Percentiles rank a stretch among this genome's conserved stretches.
These are phyloP conservation scores for Scylla paramamosain DNA, from an alignment of 1,140 invertebrate genomes.

Conservation along the genomic window DNA sequence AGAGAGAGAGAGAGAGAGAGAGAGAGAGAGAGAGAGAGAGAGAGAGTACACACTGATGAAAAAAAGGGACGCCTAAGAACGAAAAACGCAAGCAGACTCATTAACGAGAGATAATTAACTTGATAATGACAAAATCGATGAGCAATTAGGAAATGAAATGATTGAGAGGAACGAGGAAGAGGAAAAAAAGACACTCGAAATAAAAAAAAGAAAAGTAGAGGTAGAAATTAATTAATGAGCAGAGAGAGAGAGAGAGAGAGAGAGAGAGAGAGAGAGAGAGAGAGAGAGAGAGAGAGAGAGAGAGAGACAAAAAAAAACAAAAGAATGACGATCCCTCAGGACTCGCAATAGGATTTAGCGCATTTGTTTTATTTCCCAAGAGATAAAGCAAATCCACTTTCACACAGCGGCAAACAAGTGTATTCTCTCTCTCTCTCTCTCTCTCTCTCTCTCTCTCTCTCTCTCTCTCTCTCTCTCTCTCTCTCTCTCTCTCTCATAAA, in stretches of 20 bases:
- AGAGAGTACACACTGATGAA: not conserved
- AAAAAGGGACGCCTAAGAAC: not conserved
- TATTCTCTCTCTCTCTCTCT: not conserved
- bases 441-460: slow-evolving; percentile 9
- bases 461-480: not conserved
- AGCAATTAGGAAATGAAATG: not conserved
- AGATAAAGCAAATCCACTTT: not conserved
- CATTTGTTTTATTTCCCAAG: slow-evolving; percentile 23
- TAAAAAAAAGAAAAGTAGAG: not conserved
- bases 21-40: not conserved
- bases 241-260: slow-evolving; percentile 39
- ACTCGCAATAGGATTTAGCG: not conserved
- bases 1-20: not conserved
- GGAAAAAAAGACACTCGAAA: not conserved
- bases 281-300: not conserved
- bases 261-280: slow-evolving; percentile 30
- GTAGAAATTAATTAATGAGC: not conserved
- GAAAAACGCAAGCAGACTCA: not conserved
- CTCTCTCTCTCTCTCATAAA: not conserved
- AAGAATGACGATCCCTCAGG: not conserved
- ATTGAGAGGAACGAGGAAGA: not conserved
- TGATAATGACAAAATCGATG: not conserved
- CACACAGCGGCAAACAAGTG: slow-evolving; percentile 17
- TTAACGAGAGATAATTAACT: slow-evolving; percentile 13
- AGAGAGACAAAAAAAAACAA: not conserved